phyloP scores from a whole-genome alignment of 1,140 invertebrate genomes.

The Solenopsis invicta region DNA sequence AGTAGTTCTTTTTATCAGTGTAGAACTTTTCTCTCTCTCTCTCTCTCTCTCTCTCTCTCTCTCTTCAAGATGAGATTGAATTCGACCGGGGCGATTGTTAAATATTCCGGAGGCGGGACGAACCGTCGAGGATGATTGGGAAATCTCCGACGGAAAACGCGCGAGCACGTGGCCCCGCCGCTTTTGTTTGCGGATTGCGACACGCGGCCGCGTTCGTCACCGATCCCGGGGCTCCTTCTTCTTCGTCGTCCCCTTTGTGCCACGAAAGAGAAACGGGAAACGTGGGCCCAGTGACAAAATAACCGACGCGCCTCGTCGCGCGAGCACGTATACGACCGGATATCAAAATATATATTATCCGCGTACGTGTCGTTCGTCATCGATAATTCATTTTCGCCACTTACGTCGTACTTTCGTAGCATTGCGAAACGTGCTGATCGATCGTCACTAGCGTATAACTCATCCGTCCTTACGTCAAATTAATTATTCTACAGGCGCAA shows the following conservation, averaged over 20 bases:
- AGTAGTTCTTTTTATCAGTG: too few relatives aligned
- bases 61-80: neutral
- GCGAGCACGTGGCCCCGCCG: neutral
- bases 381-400: neutral
- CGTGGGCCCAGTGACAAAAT: neutral
- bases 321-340: conserved; percentile 26
- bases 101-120: conserved; percentile 26
- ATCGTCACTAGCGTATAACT: neutral
- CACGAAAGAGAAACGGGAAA: conserved; percentile 7
- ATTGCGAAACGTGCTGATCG: neutral
- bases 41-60: neutral
- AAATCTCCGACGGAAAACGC: conserved; percentile 18
- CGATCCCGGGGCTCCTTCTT: neutral
- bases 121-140: neutral
- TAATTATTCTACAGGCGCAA: neutral
- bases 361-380: conserved; percentile 24
- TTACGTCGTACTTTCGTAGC: neutral
- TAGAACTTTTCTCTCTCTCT: neutral
- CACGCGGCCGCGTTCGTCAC: neutral
- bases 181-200: conserved; percentile 32
- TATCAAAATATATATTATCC: conserved; percentile 51
- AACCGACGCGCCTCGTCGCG: neutral
- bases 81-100: neutral
- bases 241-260: neutral
- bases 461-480: neutral